These are phyloP conservation scores for Bombus sibiricus DNA, from an alignment of 1,140 invertebrate species.

Conservation along the genomic window DNA sequence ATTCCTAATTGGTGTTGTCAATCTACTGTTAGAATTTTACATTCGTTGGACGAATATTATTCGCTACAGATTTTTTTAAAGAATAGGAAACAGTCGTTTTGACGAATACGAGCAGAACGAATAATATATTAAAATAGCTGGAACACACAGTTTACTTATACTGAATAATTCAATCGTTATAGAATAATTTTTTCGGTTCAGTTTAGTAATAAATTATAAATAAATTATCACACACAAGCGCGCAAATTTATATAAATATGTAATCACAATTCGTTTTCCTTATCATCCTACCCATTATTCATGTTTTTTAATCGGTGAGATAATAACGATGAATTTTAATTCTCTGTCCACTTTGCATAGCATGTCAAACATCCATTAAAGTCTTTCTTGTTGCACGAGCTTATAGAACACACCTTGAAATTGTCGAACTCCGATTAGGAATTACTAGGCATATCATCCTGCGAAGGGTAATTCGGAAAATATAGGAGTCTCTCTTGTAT, in stretches of 20 bases:
- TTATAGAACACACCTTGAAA: neutral
- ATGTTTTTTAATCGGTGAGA: neutral
- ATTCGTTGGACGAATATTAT: neutral
- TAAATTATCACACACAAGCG: too few relatives aligned
- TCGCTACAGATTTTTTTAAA: neutral
- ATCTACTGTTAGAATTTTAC: neutral
- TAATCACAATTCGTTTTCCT: neutral
- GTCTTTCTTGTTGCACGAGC: neutral
- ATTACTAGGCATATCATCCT: constrained; percentile 28
- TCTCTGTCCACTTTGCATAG: neutral
- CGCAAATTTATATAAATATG: neutral
- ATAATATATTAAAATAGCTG: too few relatives aligned
- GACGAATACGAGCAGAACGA: too few relatives aligned
- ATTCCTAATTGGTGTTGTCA: neutral
- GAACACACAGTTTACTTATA: too few relatives aligned
- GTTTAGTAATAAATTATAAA: too few relatives aligned
- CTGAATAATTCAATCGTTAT: too few relatives aligned
- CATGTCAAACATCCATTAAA: neutral
- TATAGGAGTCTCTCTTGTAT: neutral
- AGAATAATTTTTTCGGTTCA: too few relatives aligned
- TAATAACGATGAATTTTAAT: neutral
- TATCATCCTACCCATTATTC: too few relatives aligned
- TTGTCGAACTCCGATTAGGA: constrained; percentile 19
- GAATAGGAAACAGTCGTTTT: too few relatives aligned
- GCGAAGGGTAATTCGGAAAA: constrained; percentile 38